These are phyloP conservation scores for Neogobius melanostomus DNA, from an alignment of 2,113 vertebrate genomes.

Conservation along the genomic window DNA sequence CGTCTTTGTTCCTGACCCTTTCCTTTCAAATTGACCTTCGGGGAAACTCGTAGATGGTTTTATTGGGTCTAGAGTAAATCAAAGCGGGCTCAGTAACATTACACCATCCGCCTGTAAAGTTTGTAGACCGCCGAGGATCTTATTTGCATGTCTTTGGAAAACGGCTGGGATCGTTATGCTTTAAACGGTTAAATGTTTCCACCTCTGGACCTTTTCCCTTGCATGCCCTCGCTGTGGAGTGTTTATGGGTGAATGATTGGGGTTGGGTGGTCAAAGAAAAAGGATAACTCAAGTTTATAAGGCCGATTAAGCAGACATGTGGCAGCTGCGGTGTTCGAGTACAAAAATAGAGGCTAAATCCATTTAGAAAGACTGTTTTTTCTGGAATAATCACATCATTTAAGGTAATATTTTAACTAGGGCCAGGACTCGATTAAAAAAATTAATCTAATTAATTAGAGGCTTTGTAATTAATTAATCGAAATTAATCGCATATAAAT, in stretches of 20 bases:
- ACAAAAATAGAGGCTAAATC: no score
- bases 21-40: background rate
- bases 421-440: no score
- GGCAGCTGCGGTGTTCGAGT: background rate
- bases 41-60: background rate
- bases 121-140: background rate
- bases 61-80: background rate
- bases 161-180: background rate
- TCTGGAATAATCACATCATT: no score
- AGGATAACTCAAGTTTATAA: background rate
- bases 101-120: background rate
- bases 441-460: no score
- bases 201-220: background rate
- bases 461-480: no score
- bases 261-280: background rate
- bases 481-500: no score
- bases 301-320: background rate
- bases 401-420: no score
- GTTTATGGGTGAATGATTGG: background rate
- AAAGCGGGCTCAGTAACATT: background rate
- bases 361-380: no score
- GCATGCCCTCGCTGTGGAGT: background rate
- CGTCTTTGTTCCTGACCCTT: no score
- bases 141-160: background rate
- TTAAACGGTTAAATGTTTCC: background rate